phyloP scores from a whole-genome alignment of 2,888 invertebrate genomes.

The Heliconius charithonia region DNA sequence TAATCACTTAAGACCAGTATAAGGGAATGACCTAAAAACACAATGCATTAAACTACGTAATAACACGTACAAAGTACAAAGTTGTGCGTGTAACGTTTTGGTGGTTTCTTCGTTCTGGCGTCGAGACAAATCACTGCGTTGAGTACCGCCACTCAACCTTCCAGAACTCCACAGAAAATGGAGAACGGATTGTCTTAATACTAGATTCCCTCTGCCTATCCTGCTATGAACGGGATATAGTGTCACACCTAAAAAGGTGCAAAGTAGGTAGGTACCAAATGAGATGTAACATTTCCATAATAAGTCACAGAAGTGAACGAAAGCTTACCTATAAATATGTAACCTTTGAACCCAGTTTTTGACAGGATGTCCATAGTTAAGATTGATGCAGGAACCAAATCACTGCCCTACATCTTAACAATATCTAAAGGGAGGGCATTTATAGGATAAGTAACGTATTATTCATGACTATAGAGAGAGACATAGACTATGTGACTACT shows the following conservation, averaged over 20 bases:
- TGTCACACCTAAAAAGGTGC: too few relatives aligned
- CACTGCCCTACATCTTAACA: slow-evolving; percentile 40
- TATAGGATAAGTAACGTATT: neutral
- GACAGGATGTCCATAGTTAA: slow-evolving; percentile 64
- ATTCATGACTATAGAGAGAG: too few relatives aligned
- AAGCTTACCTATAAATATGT: slow-evolving; percentile 34
- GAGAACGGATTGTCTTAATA: too few relatives aligned
- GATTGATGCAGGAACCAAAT: slow-evolving; percentile 36
- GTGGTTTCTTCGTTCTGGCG: too few relatives aligned
- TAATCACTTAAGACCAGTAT: neutral
- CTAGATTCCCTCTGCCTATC: too few relatives aligned
- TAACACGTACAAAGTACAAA: slow-evolving; percentile 9
- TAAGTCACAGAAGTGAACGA: slow-evolving; percentile 18
- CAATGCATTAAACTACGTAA: slow-evolving; percentile 13
- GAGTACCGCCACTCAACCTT: too few relatives aligned
- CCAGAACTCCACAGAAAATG: too few relatives aligned
- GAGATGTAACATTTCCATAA: slow-evolving; percentile 17
- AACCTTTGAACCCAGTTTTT: slow-evolving; percentile 60
- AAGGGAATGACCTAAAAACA: slow-evolving; percentile 27
- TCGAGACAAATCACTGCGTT: too few relatives aligned
- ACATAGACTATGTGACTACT: neutral
- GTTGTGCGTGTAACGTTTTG: too few relatives aligned
- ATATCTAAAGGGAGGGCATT: slow-evolving; percentile 5
- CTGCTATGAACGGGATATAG: too few relatives aligned
- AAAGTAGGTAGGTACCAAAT: too few relatives aligned